phyloP scores from a whole-genome alignment of 2,888 invertebrate genomes.

The Thecophora atra region DNA sequence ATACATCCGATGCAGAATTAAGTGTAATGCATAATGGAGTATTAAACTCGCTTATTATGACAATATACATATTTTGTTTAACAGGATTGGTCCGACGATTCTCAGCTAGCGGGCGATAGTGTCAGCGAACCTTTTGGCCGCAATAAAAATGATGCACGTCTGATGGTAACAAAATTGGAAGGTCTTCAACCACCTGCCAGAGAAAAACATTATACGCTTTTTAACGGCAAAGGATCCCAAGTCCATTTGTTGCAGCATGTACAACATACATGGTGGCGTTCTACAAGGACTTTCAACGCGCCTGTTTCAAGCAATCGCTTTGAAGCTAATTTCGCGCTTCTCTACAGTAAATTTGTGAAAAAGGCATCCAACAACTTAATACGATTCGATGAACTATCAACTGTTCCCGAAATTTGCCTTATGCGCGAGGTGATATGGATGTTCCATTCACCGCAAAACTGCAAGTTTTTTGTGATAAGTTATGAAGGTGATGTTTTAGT shows the following conservation, averaged over 20 bases:
- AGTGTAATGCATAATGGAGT: constrained; percentile 51
- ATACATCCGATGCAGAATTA: constrained; percentile 49
- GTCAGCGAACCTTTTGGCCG: neutral
- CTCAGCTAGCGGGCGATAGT: constrained; percentile 4
- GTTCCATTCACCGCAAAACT: constrained; percentile 58
- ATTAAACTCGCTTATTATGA: too few species aligned
- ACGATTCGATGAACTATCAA: constrained; percentile 50
- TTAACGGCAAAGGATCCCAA: constrained; percentile 53
- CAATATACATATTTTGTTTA: neutral
- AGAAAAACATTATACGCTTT: constrained; percentile 45
- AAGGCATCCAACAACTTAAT: constrained; percentile 47
- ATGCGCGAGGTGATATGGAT: constrained; percentile 64
- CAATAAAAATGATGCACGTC: neutral
- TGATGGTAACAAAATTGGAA: constrained; percentile 9
- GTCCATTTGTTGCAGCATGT: constrained; percentile 60
- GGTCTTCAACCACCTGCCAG: constrained; percentile 51
- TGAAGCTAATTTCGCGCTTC: constrained; percentile 64
- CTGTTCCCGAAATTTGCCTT: constrained; percentile 57
- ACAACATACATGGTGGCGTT: constrained; percentile 66
- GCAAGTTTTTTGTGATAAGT: constrained; percentile 56
- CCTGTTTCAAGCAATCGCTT: constrained; percentile 57
- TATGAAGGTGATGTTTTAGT: constrained; percentile 46
- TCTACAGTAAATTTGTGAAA: constrained; percentile 59
- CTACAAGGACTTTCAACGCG: constrained; percentile 50
- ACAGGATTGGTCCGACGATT: constrained; percentile 63